Evolutionary conservation across 1,140 invertebrate genomes (phyloP), one percentile per base, ranked within the genome.

Genomic region (Thalassaphorura encarpata): DNA sequence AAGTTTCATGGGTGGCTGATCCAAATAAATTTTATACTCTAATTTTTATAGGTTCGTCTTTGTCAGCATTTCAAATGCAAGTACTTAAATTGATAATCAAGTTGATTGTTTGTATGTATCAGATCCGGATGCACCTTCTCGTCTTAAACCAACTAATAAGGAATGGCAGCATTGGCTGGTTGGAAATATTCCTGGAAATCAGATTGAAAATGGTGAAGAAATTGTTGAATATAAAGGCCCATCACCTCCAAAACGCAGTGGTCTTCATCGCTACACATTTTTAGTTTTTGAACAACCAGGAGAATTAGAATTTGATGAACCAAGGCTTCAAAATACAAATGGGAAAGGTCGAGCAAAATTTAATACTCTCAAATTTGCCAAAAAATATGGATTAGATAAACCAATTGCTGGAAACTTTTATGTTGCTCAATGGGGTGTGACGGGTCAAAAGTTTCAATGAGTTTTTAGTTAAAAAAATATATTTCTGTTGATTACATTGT

Each of bases 81-180:
- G n/a, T n/a, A n/a, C n/a, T n/a, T n/a, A n/a, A n/a, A n/a, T n/a
- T n/a, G n/a, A n/a, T n/a, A n/a, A n/a, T n/a, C n/a, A n/a, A n/a
- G n/a, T n/a, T n/a, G n/a, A n/a, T n/a, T n/a, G n/a, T n/a, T n/a
- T n/a, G 0, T 80, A 82, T 47, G 82, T 91, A 85, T 83, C 75
- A 63, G 90, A 94, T 82, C 89, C 89, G 3, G 90, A 95, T 77
- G 89, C 89, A n/a, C 90, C 90, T 13, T 87, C 83, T 66, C 78
- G 89, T 5, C 73, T 79, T 5, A 75, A 85, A 31, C 86, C 83
- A 0, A 84, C 79, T 52, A 85, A 80, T 66, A 76, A 89, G 1
- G 90, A 94, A 74, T 91, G 84, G 83, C 85, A 88, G 66, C 91
- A 95, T 70, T 96, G 91, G 90, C 70, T 94, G 2, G 84, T 96